These are phyloP conservation scores for Corythornis leucogaster DNA, from an alignment of 2,797 vertebrate genomes.

Conservation along the genomic window DNA sequence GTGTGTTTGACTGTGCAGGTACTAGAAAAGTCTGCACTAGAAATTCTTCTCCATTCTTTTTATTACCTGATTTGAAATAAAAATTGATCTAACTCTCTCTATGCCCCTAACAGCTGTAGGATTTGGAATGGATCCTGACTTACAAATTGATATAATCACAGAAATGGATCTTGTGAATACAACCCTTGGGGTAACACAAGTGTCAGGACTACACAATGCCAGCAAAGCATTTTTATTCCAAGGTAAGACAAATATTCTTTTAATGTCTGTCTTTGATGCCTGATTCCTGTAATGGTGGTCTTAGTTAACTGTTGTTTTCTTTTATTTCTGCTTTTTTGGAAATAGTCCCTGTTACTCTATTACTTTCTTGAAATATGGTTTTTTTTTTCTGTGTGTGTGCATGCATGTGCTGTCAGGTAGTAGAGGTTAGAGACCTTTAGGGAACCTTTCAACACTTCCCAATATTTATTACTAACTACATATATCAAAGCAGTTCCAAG, in stretches of 20 bases:
- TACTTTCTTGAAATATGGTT: background rate
- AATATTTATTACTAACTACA: background rate
- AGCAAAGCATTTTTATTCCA: slow-evolving; percentile 95
- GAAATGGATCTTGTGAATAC: slow-evolving; percentile 92
- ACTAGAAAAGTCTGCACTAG: background rate
- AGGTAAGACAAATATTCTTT: slow-evolving; percentile 81
- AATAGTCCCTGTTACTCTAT: background rate
- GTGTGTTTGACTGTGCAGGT: background rate
- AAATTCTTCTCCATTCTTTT: background rate
- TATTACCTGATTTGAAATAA: slow-evolving; percentile 32
- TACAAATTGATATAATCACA: slow-evolving; percentile 91
- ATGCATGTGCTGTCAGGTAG: background rate
- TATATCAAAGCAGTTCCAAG: background rate
- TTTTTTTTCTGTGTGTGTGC: background rate
- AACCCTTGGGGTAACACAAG: slow-evolving; percentile 91
- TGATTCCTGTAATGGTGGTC: background rate
- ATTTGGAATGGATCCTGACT: slow-evolving; percentile 89
- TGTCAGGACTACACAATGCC: slow-evolving; percentile 90
- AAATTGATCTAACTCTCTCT: slow-evolving; percentile 19
- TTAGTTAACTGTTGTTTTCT: background rate
- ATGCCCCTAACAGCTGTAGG: slow-evolving; percentile 80
- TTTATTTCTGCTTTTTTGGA: background rate
- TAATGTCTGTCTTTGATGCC: background rate
- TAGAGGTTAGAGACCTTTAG: background rate
- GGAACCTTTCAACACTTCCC: background rate